Base-by-base conservation (phyloP, 2,888 invertebrate species). In the Ptilodon capucinus region DNA sequence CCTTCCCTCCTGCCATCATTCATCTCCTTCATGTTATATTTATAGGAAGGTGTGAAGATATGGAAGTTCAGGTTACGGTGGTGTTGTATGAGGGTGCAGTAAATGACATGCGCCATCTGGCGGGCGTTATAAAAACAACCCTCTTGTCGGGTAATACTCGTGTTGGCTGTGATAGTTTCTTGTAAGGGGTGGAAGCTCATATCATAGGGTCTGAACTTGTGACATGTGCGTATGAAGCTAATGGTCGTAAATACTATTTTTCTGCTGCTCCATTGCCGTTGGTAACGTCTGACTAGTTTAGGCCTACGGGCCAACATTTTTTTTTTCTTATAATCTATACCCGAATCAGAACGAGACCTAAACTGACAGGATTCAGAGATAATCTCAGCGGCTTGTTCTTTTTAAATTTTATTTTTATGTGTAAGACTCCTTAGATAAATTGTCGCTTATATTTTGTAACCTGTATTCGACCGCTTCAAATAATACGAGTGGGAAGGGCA, bases 51-150 rank as follows among this genome's bases (percentile, higher is more conserved):
- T 25, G 11, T 4, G 16, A 40, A 40, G 40, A 40, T 9, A 25
- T 40, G n/a, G 54, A 19, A 54, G 81, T 45, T 75, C 76, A 61
- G 46, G 14, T 40, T 44, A 55, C 4, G 18, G 16, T 70, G 77
- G 83, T 57, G 44, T 41, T 43, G 59, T 67, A 54, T 54, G 71
- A 79, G 81, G 81, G 77, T 84, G 82, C 83, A 84, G 73, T 79
- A 81, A 86, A 86, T 88, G 90, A 87, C 88, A 84, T 72, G 76
- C 84, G 81, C 76, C 90, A 90, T 88, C 86, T 91, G 90, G 77
- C 71, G 79, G 62, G 69, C 68, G 83, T 84, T 79, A 89, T 89
- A 90, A 90, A 87, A 86, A 80, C 80, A 67, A 83, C 87, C 88
- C 88, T 82, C 83, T 77, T 76, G 71, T 76, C 68, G 71, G 71